Conservation (phyloP, 2,888 invertebrate genomes). For the Spisula solida region DNA sequence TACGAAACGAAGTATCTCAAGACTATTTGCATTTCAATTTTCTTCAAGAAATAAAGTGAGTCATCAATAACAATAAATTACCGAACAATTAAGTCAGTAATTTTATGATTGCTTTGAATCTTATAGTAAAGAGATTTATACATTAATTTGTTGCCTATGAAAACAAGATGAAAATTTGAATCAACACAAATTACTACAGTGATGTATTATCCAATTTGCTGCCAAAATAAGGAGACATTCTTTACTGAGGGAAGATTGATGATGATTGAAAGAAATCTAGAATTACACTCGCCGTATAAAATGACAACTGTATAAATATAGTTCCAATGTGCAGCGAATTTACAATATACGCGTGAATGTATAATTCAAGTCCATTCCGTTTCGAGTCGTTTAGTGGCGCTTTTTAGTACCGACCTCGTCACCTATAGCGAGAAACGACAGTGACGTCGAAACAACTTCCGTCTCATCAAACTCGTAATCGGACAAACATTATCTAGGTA, state of each 20-base stretch:
- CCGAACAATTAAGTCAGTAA: slow-evolving; percentile 3
- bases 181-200: slow-evolving; percentile 50
- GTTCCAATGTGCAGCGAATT: neutral
- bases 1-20: neutral
- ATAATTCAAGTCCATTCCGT: neutral
- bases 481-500: too few species aligned
- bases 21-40: neutral
- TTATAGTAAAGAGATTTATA: neutral
- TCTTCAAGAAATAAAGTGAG: slow-evolving; percentile 6
- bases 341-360: neutral
- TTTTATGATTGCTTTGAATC: neutral
- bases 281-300: slow-evolving; percentile 27
- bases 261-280: slow-evolving; percentile 50
- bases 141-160: slow-evolving; percentile 56
- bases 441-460: too few species aligned
- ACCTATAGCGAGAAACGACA: too few species aligned
- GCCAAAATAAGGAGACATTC: slow-evolving; percentile 65
- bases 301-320: slow-evolving; percentile 32
- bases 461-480: too few species aligned
- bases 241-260: slow-evolving; percentile 48
- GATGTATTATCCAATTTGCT: slow-evolving; percentile 65
- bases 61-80: slow-evolving; percentile 28
- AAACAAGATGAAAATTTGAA: slow-evolving; percentile 56
- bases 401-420: too few species aligned
- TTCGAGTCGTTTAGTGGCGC: too few species aligned